phyloP scores from a whole-genome alignment of 2,113 vertebrate genomes.

The Leptobrachium ailaonicum region DNA sequence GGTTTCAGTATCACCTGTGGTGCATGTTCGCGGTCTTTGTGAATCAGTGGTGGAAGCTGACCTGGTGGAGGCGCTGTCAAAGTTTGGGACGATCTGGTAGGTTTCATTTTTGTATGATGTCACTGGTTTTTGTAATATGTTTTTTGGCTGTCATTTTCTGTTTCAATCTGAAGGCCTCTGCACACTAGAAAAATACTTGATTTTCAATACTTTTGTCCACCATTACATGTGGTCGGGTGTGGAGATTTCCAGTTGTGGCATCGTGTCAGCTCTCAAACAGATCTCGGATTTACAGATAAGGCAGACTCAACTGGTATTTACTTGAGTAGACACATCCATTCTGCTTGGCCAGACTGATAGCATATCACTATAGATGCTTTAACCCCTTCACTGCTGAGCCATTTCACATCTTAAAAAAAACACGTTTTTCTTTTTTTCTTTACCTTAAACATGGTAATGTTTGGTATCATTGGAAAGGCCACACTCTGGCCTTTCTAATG shows the following conservation, averaged over 20 bases:
- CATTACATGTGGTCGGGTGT: neutral
- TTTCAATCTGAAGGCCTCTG: neutral
- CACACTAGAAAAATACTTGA: neutral
- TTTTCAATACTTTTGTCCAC: neutral
- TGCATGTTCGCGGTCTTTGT: slow-evolving; percentile 90
- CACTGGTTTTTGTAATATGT: neutral
- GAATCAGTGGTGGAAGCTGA: slow-evolving; percentile 96
- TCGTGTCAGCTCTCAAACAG: no score
- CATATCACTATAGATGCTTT: no score
- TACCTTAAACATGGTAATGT: no score
- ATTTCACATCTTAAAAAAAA: no score
- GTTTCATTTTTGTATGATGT: slow-evolving; percentile 25
- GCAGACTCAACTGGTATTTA: no score
- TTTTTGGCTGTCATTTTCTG: neutral
- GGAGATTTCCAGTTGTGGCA: neutral
- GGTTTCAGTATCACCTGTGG: slow-evolving; percentile 91
- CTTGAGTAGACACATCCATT: no score
- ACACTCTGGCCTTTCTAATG: no score
- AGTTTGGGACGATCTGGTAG: slow-evolving; percentile 95
- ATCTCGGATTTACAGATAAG: no score
- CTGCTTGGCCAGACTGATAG: no score
- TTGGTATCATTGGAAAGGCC: no score
- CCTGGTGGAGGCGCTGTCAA: slow-evolving; percentile 90
- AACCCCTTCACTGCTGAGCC: no score
- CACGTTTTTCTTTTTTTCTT: no score